Evolutionary conservation across 1,140 invertebrate genomes (phyloP), one percentile per base, ranked within the genome.

Genomic region (Xylocopa sonorina): DNA sequence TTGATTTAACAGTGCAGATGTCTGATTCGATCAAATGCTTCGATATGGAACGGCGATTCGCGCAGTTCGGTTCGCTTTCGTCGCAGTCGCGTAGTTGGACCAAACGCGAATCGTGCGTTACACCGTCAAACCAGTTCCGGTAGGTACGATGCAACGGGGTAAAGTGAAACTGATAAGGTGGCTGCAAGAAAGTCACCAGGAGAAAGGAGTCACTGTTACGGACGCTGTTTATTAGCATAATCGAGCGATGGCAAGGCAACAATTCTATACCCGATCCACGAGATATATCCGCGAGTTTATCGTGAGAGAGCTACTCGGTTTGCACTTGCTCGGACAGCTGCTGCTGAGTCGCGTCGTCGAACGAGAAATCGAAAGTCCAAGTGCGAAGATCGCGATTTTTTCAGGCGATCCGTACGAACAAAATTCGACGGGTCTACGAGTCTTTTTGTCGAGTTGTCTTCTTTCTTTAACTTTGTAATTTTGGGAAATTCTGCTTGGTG

Each of bases 161-260:
- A 48, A 48, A 24, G 48, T 43, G 64, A 68, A 68, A 68, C 27
- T 51, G 57, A 78, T 62, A 62, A 78, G 63, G 32, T 1, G n/a
- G 41, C 18, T 7, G 29, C 1, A 29, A 41, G 29, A 29, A 41
- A 78, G 57, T 18, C 24, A 12, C 72, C 63, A 46, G 29, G 67
- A 66, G 50, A 64, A 58, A 74, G 62, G 60, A 24, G 62, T 16
- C 27, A 55, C 53, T 16, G 69, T 63, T 60, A 46, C 18, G n/a
- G 57, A 48, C 34, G 0, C 4, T 9, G 32, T 9, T n/a, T 6
- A 51, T 81, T 81, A 77, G 57, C 64, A 81, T 81, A 71, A 81
- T 81, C 57, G 74, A 81, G 63, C 64, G 78, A 51, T 81, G 71
- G 78, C 50, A 58, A 77, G 53, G 29, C 9, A 41, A 58, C 32